Conservation (phyloP, 2,797 vertebrate species). For the Pelobates cultripes region DNA sequence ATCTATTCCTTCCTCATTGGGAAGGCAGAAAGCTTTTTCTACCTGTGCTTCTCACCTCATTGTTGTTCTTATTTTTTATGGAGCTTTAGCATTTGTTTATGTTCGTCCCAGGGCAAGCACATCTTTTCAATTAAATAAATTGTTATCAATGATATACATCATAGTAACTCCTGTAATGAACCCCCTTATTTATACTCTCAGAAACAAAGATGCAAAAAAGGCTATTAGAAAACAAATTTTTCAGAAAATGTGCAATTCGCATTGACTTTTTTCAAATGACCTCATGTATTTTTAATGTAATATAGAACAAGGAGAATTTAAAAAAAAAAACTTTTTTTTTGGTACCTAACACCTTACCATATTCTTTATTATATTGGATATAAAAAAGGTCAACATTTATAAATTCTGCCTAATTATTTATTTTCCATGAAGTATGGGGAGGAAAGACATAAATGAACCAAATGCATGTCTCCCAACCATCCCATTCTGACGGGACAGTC, state of each 20-base stretch:
- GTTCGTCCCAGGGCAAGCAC: conserved; percentile 20
- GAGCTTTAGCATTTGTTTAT: conserved; percentile 35
- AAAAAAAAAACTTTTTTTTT: too few relatives aligned
- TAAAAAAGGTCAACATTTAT: too few relatives aligned
- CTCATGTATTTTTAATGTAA: too few relatives aligned
- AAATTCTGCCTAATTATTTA: too few relatives aligned
- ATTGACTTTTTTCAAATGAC: too few relatives aligned
- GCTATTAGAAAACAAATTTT: conserved; percentile 14
- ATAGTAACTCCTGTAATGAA: conserved; percentile 26
- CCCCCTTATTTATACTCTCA: conserved; percentile 37
- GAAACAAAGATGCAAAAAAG: conserved; percentile 24
- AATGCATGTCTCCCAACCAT: too few relatives aligned
- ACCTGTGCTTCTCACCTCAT: conserved; percentile 47
- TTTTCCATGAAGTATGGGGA: too few relatives aligned
- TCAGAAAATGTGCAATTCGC: neutral
- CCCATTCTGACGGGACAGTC: too few relatives aligned
- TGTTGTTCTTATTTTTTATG: conserved; percentile 38
- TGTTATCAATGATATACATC: conserved; percentile 27
- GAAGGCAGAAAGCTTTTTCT: conserved; percentile 28
- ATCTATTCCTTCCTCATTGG: conserved; percentile 28
- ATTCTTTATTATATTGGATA: too few relatives aligned
- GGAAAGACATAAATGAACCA: too few relatives aligned
- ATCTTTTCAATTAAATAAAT: conserved; percentile 30
- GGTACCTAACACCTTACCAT: too few relatives aligned
- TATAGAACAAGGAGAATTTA: too few relatives aligned